Conservation (phyloP, 2,888 invertebrate genomes). For the Neoscelio sp. region DNA sequence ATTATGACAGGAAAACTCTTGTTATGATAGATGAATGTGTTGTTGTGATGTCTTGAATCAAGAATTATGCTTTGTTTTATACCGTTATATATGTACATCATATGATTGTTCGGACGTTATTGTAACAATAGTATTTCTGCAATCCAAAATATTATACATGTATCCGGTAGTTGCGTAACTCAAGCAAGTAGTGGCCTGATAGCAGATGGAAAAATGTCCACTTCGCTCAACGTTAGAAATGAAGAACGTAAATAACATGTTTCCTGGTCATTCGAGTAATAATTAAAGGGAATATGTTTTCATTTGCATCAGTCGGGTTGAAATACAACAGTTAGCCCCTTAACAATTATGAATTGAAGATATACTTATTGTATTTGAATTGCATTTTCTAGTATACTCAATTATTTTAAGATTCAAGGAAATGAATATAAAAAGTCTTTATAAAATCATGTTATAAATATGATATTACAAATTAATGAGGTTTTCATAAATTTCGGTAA, state of each 20-base stretch:
- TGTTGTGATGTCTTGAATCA: constrained; percentile 25
- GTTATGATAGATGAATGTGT: constrained; percentile 27
- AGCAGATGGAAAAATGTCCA: not conserved
- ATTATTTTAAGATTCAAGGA: too few relatives aligned
- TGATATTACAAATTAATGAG: too few relatives aligned
- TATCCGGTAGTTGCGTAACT: not conserved
- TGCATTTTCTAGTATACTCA: too few relatives aligned
- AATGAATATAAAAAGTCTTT: too few relatives aligned
- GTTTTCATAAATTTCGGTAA: not conserved
- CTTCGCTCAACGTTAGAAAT: not conserved
- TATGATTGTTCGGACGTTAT: constrained; percentile 18
- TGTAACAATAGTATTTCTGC: constrained; percentile 15
- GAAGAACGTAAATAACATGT: constrained; percentile 1
- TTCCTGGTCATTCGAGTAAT: not conserved
- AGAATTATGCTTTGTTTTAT: constrained; percentile 34
- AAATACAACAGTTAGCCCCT: too few relatives aligned
- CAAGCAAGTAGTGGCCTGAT: not conserved
- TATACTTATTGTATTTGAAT: too few relatives aligned
- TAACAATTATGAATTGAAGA: too few relatives aligned
- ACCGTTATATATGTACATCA: constrained; percentile 18
- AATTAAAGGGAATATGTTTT: constrained; percentile 1
- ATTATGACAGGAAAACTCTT: constrained; percentile 24
- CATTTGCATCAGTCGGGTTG: not conserved
- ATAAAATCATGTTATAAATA: too few relatives aligned
- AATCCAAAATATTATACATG: constrained; percentile 18